phyloP scores from a whole-genome alignment of 2,888 invertebrate genomes.

The Zygaena filipendulae region DNA sequence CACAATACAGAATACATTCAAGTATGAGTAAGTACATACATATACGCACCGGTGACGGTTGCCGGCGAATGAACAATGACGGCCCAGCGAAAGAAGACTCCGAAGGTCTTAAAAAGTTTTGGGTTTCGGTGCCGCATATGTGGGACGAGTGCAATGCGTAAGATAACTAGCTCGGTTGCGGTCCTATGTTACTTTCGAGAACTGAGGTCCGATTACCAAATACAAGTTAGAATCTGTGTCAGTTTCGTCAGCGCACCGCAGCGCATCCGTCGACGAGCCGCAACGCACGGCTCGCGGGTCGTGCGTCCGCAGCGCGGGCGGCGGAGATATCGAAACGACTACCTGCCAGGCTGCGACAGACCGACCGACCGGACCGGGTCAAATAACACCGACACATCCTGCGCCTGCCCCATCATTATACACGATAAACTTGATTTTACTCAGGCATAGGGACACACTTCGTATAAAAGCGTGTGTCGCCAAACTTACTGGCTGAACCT shows the following conservation, averaged over 20 bases:
- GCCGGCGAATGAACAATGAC: slow-evolving; percentile 40
- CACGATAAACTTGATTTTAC: too few species aligned
- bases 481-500: too few species aligned
- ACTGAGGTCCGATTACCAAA: slow-evolving; percentile 65
- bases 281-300: slow-evolving; percentile 31
- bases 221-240: slow-evolving; percentile 67
- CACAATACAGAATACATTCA: slow-evolving; percentile 40
- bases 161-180: slow-evolving; percentile 48
- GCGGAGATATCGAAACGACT: not conserved
- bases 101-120: slow-evolving; percentile 35
- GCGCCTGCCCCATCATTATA: too few species aligned
- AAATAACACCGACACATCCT: too few species aligned
- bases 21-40: slow-evolving; percentile 23
- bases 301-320: slow-evolving; percentile 17
- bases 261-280: slow-evolving; percentile 51
- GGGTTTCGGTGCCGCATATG: slow-evolving; percentile 59
- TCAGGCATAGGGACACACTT: too few species aligned
- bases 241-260: slow-evolving; percentile 61
- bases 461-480: too few species aligned
- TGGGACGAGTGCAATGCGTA: slow-evolving; percentile 56
- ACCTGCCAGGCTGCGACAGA: too few species aligned
- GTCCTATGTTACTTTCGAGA: slow-evolving; percentile 66
- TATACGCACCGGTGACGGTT: slow-evolving; percentile 24
- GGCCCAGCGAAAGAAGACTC: slow-evolving; percentile 39
- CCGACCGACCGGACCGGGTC: too few species aligned